phyloP scores from a whole-genome alignment of 2,888 invertebrate genomes.

The Chloroclysta siterata region DNA sequence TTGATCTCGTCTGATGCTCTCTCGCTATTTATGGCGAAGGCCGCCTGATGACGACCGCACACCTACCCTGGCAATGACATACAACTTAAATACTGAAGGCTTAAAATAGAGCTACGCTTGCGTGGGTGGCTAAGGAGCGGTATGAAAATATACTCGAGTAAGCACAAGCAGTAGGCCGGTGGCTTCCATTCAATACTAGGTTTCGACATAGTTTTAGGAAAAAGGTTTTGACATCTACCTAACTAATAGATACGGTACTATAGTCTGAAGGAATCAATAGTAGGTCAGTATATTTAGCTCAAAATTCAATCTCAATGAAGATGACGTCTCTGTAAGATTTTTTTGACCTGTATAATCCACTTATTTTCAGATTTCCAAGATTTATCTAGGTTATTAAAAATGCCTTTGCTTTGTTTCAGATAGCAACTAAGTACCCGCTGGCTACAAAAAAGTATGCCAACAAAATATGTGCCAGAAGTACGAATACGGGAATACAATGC shows the following conservation, averaged over 20 bases:
- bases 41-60: constrained; percentile 62
- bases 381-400: constrained; percentile 21
- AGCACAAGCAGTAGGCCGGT: constrained; percentile 5
- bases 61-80: constrained; percentile 53
- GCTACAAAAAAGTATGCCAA: constrained; percentile 67
- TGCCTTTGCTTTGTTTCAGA: constrained; percentile 69
- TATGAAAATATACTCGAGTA: constrained; percentile 16
- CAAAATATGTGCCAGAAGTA: constrained; percentile 72
- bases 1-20: constrained; percentile 77
- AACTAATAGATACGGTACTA: too few relatives aligned
- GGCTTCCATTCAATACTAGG: background rate
- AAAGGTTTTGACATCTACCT: too few relatives aligned
- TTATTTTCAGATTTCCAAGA: too few relatives aligned
- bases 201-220: background rate
- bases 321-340: too few relatives aligned
- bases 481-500: constrained; percentile 74
- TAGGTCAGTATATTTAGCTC: too few relatives aligned
- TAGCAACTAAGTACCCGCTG: constrained; percentile 48
- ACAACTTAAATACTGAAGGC: constrained; percentile 35
- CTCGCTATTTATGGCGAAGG: constrained; percentile 81
- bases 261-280: background rate
- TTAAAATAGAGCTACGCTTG: constrained; percentile 30
- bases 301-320: too few relatives aligned
- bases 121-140: constrained; percentile 19
- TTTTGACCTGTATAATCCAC: too few relatives aligned